phyloP scores from a whole-genome alignment of 2,797 vertebrate species.

The Melanotaenia maccullochi region DNA sequence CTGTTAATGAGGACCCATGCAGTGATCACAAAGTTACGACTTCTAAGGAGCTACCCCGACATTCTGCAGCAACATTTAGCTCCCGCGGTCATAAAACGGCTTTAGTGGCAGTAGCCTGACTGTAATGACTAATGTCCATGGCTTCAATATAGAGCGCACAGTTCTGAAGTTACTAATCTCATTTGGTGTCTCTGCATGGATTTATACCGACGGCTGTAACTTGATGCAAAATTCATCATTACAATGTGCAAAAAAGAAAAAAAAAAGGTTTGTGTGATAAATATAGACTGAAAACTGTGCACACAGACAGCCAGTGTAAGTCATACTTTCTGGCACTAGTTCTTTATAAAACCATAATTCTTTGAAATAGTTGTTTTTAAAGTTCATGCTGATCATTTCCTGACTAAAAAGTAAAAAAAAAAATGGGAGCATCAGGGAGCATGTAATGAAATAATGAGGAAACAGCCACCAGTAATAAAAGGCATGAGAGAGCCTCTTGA shows the following conservation, averaged over 20 bases:
- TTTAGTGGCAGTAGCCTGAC: constrained; percentile 33
- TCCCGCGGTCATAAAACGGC: constrained; percentile 54
- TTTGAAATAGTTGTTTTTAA: constrained; percentile 36
- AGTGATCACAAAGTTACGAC: constrained; percentile 44
- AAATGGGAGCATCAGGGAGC: constrained; percentile 27
- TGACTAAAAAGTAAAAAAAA: constrained; percentile 11
- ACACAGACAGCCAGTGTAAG: not conserved
- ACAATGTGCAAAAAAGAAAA: constrained; percentile 6
- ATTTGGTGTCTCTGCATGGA: constrained; percentile 45
- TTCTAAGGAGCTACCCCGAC: constrained; percentile 47
- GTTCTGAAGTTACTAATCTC: constrained; percentile 46
- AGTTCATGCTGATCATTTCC: constrained; percentile 33
- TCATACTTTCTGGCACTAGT: not conserved
- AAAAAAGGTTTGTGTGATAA: constrained; percentile 22
- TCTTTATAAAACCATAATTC: constrained; percentile 20
- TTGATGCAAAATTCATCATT: constrained; percentile 47
- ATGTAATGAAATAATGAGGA: constrained; percentile 40
- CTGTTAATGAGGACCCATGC: constrained; percentile 54
- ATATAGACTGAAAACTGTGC: constrained; percentile 24
- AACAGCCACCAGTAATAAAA: constrained; percentile 37
- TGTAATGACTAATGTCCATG: constrained; percentile 57
- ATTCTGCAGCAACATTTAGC: constrained; percentile 35
- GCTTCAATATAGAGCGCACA: constrained; percentile 26
- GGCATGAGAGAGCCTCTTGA: constrained; percentile 50
- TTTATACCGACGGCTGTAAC: constrained; percentile 42